Percentiles rank a stretch among this genome's conserved stretches.
These are phyloP conservation scores for Heteractis magnifica DNA, from an alignment of 92 coral and sea anemone species.

Conservation along the genomic window DNA sequence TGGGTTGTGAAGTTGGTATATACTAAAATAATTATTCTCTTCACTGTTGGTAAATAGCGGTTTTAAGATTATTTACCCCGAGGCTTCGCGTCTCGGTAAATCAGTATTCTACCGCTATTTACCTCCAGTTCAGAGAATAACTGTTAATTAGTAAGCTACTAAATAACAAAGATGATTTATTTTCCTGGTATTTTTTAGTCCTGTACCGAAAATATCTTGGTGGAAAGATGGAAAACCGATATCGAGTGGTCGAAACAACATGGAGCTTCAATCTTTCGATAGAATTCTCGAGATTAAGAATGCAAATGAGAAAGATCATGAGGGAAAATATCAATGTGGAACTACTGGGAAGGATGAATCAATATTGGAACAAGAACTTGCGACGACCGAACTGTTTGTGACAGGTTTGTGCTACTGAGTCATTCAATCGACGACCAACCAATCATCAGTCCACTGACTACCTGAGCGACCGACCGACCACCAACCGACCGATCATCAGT, in stretches of 20 bases:
- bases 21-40: no score
- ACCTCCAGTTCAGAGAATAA: no score
- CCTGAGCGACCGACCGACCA: neutral
- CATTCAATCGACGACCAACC: no score
- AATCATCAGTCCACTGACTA: neutral
- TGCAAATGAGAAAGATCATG: conserved; percentile 7
- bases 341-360: neutral
- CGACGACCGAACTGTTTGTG: conserved; percentile 8
- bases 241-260: conserved; percentile 14
- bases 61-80: no score
- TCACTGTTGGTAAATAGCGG: no score
- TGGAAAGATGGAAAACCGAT: conserved; percentile 12
- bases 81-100: no score
- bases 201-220: conserved; percentile 26
- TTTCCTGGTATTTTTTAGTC: conserved; percentile 11
- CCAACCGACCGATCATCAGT: neutral
- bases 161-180: no score
- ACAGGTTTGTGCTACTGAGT: neutral
- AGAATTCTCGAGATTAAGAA: conserved; percentile 28
- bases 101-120: no score
- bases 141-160: neutral
- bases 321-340: conserved; percentile 27
- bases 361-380: neutral
- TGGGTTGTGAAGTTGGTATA: no score
- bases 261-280: conserved; percentile 14